Evolutionary conservation across 2,797 vertebrate species (phyloP), one percentile per base, ranked within the genome.

Genomic region (Eremophila alpestris): DNA sequence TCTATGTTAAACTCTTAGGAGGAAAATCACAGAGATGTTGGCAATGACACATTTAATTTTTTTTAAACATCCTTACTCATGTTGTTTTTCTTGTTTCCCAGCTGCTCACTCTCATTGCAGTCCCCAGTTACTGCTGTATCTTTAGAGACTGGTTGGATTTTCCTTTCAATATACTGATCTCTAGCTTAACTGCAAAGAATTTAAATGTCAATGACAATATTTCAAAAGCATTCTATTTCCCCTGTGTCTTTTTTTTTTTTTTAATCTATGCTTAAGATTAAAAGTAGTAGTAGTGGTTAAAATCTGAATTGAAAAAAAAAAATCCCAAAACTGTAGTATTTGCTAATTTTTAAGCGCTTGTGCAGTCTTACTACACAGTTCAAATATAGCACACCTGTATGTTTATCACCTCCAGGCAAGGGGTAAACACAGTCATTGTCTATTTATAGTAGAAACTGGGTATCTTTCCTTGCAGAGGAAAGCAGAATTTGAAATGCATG

Each of bases 241-340:
- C 10, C 18, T 41, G 4, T 46, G 23, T 29, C 24, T 51, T 77
- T 20, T 51, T 68, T n/a, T 51, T 77, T 20, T 51, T 48, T 16
- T 40, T 19, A 32, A 46, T 18, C 11, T 1, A 2, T 45, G 8
- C 11, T 81, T 62, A 55, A 40, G 5, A 67, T 38, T 58, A 24
- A 51, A 56, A 54, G 11, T 23, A 58, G 27, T n/a, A 71, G 21
- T 19, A 58, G 16, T 16, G 51, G 22, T 34, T 67, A 45, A 3
- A 40, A 17, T 43, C 7, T 27, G 40, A 86, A 70, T 60, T 51
- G 5, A 3, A 24, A 6, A 64, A 65, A 38, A 38, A 38, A 3
- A 51, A 9, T 1, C 0, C 2, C 11, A 4, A 45, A 69, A 18
- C 4, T 17, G 4, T 11, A 43, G 3, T 64, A 48, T 63, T 83